These are phyloP conservation scores for Automeris io DNA, from an alignment of 2,888 invertebrate genomes.

Conservation along the genomic window DNA sequence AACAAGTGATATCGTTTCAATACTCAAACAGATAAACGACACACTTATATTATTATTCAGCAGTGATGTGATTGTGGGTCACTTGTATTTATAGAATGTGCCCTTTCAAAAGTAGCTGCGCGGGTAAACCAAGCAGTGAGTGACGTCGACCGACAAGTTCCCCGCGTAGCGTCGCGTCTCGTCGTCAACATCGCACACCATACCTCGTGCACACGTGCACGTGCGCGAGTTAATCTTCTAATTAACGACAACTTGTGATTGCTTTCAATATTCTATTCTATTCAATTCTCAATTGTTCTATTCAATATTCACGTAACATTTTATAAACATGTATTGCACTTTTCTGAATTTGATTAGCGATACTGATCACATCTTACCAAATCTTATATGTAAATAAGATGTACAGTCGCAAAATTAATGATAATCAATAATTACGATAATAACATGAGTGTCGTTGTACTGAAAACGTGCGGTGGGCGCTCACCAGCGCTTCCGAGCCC, in stretches of 20 bases:
- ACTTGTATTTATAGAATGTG: constrained; percentile 70
- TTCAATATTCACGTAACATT: too few relatives aligned
- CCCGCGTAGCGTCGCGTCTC: constrained; percentile 65
- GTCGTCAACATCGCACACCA: constrained; percentile 68
- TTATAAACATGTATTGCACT: too few relatives aligned
- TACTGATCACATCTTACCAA: too few relatives aligned
- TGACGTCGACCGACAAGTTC: constrained; percentile 66
- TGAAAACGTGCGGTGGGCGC: constrained; percentile 40
- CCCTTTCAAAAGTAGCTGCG: constrained; percentile 66
- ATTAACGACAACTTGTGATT: constrained; percentile 17
- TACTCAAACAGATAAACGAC: constrained; percentile 44
- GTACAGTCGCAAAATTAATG: constrained; percentile 22
- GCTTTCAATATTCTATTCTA: not conserved
- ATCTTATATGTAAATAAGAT: not conserved
- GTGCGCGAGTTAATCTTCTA: constrained; percentile 33
- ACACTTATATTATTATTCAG: constrained; percentile 42
- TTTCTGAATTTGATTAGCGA: too few relatives aligned
- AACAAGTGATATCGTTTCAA: constrained; percentile 65
- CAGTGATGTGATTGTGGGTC: constrained; percentile 63
- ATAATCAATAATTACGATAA: constrained; percentile 55
- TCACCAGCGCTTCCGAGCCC: constrained; percentile 34
- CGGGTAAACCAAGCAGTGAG: constrained; percentile 65
- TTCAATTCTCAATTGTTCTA: too few relatives aligned
- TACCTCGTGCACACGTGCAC: constrained; percentile 57
- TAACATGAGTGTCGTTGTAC: constrained; percentile 47